Percentiles rank a stretch among this genome's conserved stretches.
Conservation (phyloP, 2,113 vertebrate species). For the Hystrix cristata region DNA sequence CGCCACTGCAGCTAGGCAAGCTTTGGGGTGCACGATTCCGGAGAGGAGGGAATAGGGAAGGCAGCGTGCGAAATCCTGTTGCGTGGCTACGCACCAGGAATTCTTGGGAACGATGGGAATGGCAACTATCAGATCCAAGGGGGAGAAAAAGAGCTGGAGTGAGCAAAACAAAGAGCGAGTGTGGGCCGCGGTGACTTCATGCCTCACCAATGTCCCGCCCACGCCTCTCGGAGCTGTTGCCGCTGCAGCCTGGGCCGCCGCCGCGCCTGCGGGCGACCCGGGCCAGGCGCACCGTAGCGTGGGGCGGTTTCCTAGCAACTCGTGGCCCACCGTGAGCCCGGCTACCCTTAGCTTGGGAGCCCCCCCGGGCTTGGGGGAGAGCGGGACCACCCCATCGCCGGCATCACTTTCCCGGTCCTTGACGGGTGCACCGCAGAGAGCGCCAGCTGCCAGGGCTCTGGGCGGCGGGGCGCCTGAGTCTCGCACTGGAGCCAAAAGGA, state of each 20-base stretch:
- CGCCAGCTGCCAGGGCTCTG: slow-evolving; percentile 44
- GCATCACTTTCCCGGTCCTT: not conserved
- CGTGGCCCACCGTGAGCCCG: not conserved
- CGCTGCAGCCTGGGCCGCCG: slow-evolving; percentile 33
- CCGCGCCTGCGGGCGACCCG: slow-evolving; percentile 41
- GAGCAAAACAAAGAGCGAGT: slow-evolving; percentile 84
- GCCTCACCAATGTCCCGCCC: slow-evolving; percentile 86
- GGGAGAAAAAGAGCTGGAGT: slow-evolving; percentile 68
- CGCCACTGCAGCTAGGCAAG: not conserved
- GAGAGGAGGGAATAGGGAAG: not conserved
- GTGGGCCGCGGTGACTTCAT: slow-evolving; percentile 85
- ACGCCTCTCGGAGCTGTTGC: slow-evolving; percentile 73
- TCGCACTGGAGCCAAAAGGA: slow-evolving; percentile 35
- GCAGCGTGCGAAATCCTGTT: not conserved
- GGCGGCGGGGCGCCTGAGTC: slow-evolving; percentile 34
- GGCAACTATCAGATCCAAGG: slow-evolving; percentile 63
- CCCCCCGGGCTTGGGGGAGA: not conserved
- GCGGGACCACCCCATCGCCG: not conserved
- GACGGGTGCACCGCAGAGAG: not conserved
- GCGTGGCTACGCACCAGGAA: slow-evolving; percentile 19
- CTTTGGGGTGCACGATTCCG: not conserved
- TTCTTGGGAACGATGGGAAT: slow-evolving; percentile 64
- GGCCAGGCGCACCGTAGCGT: slow-evolving; percentile 62
- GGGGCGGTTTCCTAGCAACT: slow-evolving; percentile 87
- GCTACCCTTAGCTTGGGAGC: not conserved